phyloP scores from a whole-genome alignment of 2,888 invertebrate species.

The Epistrophe eligans region DNA sequence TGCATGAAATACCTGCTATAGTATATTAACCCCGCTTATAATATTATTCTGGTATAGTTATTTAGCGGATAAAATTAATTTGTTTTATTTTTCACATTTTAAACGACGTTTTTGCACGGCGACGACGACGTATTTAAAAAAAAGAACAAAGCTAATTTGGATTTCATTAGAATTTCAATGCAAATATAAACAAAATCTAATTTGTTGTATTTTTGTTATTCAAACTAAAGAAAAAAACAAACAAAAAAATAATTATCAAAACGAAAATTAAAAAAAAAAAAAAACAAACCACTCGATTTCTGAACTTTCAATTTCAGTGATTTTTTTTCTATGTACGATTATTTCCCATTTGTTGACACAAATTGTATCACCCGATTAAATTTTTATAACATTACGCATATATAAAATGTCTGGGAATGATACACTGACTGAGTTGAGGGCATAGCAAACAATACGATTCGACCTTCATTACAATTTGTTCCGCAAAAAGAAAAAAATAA shows the following conservation, averaged over 20 bases:
- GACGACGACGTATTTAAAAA: too few species aligned
- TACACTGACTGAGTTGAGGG: background rate
- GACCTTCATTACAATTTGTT: conserved; percentile 25
- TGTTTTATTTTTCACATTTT: too few species aligned
- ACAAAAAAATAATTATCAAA: too few species aligned
- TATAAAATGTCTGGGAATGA: background rate
- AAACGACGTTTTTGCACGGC: too few species aligned
- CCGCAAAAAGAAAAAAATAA: conserved; percentile 9
- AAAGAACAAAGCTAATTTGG: background rate
- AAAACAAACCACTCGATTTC: background rate
- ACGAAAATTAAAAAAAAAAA: background rate
- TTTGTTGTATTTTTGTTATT: background rate
- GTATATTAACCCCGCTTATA: too few species aligned
- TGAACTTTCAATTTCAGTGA: conserved; percentile 27
- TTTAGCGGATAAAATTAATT: too few species aligned
- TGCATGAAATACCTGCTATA: too few species aligned
- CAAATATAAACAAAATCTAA: background rate
- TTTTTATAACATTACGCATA: conserved; percentile 8
- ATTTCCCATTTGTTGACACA: conserved; percentile 19
- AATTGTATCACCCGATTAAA: conserved; percentile 1
- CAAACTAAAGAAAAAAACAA: background rate
- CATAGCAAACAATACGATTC: conserved; percentile 4
- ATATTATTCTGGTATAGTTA: too few species aligned
- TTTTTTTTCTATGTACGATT: conserved; percentile 3
- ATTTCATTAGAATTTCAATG: background rate